Evolutionary conservation across 1,140 invertebrate genomes (phyloP).

Genomic region (Diabrotica virgifera): DNA sequence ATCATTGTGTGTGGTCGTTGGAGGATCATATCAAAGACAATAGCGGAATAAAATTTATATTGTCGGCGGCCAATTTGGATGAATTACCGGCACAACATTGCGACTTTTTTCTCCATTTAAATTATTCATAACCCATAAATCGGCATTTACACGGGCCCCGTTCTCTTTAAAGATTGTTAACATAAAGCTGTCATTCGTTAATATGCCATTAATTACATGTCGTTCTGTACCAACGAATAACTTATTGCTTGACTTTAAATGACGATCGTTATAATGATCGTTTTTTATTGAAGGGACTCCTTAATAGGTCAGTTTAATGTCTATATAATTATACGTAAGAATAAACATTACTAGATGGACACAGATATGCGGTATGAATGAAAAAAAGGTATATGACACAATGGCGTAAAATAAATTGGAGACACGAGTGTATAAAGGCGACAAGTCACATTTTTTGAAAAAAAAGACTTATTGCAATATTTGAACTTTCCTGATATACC

Average conservation of each 20-base stretch:
- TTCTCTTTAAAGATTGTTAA: slow-evolving; percentile 40
- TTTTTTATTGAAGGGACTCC: too few relatives aligned
- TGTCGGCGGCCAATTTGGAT: slow-evolving; percentile 40
- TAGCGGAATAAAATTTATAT: slow-evolving; percentile 33
- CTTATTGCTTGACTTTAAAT: not conserved
- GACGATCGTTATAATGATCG: not conserved
- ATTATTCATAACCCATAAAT: slow-evolving; percentile 44
- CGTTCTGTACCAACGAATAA: not conserved
- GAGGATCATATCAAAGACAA: slow-evolving; percentile 17
- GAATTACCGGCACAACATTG: slow-evolving; percentile 35
- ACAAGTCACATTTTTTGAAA: too few relatives aligned
- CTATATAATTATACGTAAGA: too few relatives aligned
- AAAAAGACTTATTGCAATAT: too few relatives aligned
- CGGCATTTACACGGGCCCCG: slow-evolving; percentile 35
- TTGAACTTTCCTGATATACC: too few relatives aligned
- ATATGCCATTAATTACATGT: slow-evolving; percentile 24
- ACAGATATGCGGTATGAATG: too few relatives aligned
- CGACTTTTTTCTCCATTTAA: slow-evolving; percentile 31
- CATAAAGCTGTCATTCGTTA: slow-evolving; percentile 43
- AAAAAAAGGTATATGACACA: too few relatives aligned
- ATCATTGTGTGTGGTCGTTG: slow-evolving; percentile 28
- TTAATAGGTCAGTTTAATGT: too few relatives aligned
- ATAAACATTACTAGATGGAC: too few relatives aligned
- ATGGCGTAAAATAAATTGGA: too few relatives aligned
- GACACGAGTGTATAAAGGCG: too few relatives aligned